Conservation (phyloP, 2,113 vertebrate genomes). For the Diphyllodes magnificus region DNA sequence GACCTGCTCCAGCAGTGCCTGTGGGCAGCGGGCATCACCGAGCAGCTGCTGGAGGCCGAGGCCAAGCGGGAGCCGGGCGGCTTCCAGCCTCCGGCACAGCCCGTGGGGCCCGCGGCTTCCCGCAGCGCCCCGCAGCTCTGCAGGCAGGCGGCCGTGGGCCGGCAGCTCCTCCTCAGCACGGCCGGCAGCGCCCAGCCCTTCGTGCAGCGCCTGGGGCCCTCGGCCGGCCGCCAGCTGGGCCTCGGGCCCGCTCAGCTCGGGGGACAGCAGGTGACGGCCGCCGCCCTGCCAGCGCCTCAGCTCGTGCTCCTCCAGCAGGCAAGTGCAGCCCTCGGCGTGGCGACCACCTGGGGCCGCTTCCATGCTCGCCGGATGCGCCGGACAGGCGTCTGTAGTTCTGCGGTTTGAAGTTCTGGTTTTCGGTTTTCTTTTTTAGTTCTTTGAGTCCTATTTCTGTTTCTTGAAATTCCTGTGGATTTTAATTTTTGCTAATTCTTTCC, state of each 20-base stretch:
- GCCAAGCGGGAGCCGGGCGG: not conserved
- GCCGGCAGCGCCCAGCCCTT: not conserved
- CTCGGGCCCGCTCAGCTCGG: fast-evolving
- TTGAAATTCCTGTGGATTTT: not conserved
- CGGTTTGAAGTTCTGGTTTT: not conserved
- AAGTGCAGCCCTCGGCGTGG: not conserved
- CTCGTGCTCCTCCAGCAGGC: not conserved
- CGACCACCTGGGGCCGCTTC: fast-evolving
- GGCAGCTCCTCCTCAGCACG: not conserved
- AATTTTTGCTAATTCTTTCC: not conserved
- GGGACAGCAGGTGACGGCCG: not conserved
- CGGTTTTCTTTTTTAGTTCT: not conserved
- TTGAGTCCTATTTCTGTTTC: fast-evolving
- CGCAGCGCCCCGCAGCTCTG: fast-evolving
- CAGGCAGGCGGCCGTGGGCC: not conserved
- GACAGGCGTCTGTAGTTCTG: not conserved
- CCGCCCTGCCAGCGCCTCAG: not conserved
- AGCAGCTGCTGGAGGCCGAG: not conserved
- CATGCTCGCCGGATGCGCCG: not conserved
- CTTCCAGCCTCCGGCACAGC: not conserved
- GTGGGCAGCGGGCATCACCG: not conserved
- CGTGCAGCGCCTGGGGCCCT: not conserved
- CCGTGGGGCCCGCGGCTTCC: fast-evolving
- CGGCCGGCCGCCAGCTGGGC: not conserved
- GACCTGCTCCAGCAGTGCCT: not conserved